Conservation (phyloP, 2,888 invertebrate genomes). For the Ganaspis brasiliensis region DNA sequence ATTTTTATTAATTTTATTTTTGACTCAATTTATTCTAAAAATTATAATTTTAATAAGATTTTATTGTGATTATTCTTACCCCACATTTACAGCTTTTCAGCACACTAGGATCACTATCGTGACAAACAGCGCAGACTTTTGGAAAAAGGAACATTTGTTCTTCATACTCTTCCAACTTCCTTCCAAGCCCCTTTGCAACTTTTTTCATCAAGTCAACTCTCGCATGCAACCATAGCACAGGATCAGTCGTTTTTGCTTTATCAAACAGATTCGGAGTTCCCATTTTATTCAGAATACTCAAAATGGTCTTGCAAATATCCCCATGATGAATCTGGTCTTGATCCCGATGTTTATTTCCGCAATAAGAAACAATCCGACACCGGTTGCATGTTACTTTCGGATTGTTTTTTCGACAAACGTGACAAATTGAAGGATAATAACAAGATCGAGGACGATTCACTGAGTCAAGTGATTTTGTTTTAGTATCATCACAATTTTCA, state of each 20-base stretch:
- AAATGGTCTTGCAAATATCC: neutral
- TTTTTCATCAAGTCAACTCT: slow-evolving; percentile 64
- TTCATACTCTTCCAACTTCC: slow-evolving; percentile 62
- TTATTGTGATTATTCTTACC: neutral
- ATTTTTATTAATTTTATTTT: no score
- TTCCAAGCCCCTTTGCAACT: slow-evolving; percentile 55
- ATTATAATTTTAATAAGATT: no score
- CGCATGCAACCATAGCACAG: slow-evolving; percentile 55
- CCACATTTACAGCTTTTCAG: slow-evolving; percentile 49
- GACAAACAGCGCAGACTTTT: slow-evolving; percentile 67
- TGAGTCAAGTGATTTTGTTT: neutral
- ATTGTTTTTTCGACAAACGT: neutral
- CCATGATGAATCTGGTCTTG: neutral
- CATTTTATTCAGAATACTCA: slow-evolving; percentile 28
- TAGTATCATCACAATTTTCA: no score
- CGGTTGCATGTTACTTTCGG: neutral
- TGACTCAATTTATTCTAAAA: no score
- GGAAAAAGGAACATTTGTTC: slow-evolving; percentile 71
- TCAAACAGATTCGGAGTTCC: slow-evolving; percentile 47
- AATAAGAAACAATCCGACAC: slow-evolving; percentile 7
- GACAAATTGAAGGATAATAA: neutral
- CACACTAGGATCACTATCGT: slow-evolving; percentile 56
- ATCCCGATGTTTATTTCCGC: neutral
- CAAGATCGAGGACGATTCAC: neutral
- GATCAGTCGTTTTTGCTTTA: slow-evolving; percentile 17